Base-by-base conservation (phyloP, 1,140 invertebrate species). In the Homalodisca vitripennis region DNA sequence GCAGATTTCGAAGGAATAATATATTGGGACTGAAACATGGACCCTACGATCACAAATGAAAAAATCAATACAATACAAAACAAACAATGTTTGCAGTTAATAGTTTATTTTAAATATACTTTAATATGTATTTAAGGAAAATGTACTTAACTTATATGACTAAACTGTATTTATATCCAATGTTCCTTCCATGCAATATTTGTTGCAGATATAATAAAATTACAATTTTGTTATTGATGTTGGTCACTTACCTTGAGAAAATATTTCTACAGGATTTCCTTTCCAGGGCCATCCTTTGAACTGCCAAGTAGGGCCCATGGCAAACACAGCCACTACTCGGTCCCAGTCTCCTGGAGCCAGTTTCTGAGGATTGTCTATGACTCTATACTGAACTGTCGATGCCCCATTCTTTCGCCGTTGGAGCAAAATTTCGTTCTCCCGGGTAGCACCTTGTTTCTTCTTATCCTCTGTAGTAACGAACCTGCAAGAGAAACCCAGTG, bases 211-310 rank as follows among this genome's bases (percentile, higher is more conserved):
- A n/a, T n/a, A n/a, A n/a, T n/a, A n/a, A n/a, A n/a, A n/a, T n/a
- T n/a, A n/a, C n/a, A n/a, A n/a, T n/a, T n/a, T n/a, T n/a, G n/a
- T n/a, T n/a, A n/a, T n/a, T n/a, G n/a, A n/a, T n/a, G n/a, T n/a
- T n/a, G n/a, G 34, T 10, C 24, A 74, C 86, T 83, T 83, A 97
- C 95, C 93, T 86, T 94, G 95, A 70, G 95, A 89, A 80, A 99
- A 99, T 68, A 99, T 99, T 78, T 98, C 95, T 3, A 97, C 93
- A 3, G 98, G 98, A 82, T 98, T 98, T 2, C 95, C 94, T 79
- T 95, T 92, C 89, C 95, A 99, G 0, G 97, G 98, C 95, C 98
- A 99, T 1, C 95, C 96, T 83, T 99, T 99, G 81, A 99, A 99
- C 81, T 99, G 98, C 98, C 98, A 99, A 0, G 95, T 94, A 1